These are phyloP conservation scores for Apamea anceps DNA, from an alignment of 2,888 invertebrate genomes.

Conservation along the genomic window DNA sequence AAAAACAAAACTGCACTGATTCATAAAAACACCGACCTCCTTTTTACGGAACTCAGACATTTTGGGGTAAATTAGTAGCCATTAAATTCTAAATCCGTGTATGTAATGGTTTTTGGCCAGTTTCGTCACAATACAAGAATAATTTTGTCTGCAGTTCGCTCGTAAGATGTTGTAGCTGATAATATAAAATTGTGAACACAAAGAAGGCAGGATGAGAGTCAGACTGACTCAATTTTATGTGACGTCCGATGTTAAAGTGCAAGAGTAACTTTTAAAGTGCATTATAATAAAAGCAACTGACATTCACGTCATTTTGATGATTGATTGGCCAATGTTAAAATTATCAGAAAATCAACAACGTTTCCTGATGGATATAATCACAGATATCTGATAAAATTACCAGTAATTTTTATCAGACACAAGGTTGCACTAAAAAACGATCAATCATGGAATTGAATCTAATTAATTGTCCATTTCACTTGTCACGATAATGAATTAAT, in stretches of 20 bases:
- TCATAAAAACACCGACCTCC: conserved; percentile 38
- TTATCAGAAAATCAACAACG: conserved; percentile 27
- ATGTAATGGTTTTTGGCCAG: conserved; percentile 37
- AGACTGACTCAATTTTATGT: conserved; percentile 39
- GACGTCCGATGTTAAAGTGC: conserved; percentile 5
- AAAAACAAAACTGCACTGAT: conserved; percentile 31
- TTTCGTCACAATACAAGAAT: conserved; percentile 35
- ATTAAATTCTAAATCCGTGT: conserved; percentile 53
- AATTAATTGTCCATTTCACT: conserved; percentile 39
- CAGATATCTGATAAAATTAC: conserved; percentile 23
- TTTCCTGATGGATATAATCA: conserved; percentile 22
- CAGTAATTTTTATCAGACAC: conserved; percentile 24
- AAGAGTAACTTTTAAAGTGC: background rate
- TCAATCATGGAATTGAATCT: conserved; percentile 9
- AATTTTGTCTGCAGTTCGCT: conserved; percentile 4
- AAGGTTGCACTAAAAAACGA: conserved; percentile 27
- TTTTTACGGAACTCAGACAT: conserved; percentile 42
- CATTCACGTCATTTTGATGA: background rate
- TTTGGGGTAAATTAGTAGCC: conserved; percentile 39
- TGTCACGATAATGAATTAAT: conserved; percentile 15
- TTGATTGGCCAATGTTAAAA: conserved; percentile 20
- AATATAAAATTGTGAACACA: conserved; percentile 36
- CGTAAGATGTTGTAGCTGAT: conserved; percentile 45
- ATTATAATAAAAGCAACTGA: background rate
- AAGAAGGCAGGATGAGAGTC: conserved; percentile 51